A percentile compares a stretch with the other conserved stretches of the same genome.
These are phyloP conservation scores for Kryptopterus vitreolus DNA, from an alignment of 2,797 vertebrate genomes.

Conservation along the genomic window DNA sequence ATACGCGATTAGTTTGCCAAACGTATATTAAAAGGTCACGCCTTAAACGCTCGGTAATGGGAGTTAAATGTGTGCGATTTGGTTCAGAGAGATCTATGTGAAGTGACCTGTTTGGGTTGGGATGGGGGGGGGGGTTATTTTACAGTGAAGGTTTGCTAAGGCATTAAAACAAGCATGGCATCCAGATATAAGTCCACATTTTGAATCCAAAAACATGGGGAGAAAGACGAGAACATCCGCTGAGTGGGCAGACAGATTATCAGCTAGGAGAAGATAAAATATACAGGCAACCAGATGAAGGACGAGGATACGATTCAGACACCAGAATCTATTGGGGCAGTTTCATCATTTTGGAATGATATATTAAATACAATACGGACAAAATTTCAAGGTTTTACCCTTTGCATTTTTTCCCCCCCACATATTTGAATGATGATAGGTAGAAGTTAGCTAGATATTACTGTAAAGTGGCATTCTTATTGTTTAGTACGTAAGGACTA, in stretches of 20 bases:
- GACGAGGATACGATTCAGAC: neutral
- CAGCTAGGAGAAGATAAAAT: neutral
- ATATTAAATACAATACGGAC: neutral
- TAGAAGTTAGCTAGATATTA: neutral
- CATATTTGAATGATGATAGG: neutral
- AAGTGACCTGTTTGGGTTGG: neutral
- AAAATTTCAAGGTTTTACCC: neutral
- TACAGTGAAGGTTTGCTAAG: neutral
- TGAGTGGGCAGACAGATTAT: neutral
- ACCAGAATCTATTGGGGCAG: too few relatives aligned
- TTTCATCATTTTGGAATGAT: neutral
- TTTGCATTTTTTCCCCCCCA: neutral
- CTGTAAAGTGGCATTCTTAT: neutral
- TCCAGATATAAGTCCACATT: neutral
- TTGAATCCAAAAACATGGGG: neutral
- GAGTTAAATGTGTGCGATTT: neutral
- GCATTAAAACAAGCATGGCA: neutral
- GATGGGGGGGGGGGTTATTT: neutral
- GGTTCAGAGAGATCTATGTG: neutral
- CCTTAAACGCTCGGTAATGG: neutral
- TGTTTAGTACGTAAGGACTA: neutral
- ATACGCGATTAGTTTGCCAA: conserved; percentile 10
- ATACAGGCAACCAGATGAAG: neutral
- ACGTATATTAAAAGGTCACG: neutral
- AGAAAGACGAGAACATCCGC: neutral